phyloP scores from a whole-genome alignment of 2,888 invertebrate genomes.

The Nephrotoma flavescens region DNA sequence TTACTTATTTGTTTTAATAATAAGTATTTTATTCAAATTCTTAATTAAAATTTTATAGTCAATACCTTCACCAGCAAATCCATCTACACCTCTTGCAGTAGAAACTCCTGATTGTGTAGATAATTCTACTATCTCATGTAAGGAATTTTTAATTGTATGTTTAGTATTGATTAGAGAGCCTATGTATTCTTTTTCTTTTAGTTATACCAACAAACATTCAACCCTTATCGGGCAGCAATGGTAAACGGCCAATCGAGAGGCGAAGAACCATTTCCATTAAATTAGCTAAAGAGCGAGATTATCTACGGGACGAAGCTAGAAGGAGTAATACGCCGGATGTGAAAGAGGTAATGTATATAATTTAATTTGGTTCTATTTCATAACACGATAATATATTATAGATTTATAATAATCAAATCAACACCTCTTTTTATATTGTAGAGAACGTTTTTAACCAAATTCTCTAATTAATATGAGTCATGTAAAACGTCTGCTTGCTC shows the following conservation, averaged over 20 bases:
- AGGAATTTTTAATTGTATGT: neutral
- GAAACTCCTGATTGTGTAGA: neutral
- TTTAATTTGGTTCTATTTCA: neutral
- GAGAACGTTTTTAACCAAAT: no score
- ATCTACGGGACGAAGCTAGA: constrained; percentile 24
- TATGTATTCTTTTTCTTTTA: neutral
- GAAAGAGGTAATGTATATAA: constrained; percentile 26
- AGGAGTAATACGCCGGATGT: constrained; percentile 38
- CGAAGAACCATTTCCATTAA: constrained; percentile 29
- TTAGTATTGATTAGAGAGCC: neutral
- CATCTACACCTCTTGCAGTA: constrained; percentile 16
- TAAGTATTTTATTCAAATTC: constrained; percentile 1
- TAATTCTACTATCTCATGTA: neutral
- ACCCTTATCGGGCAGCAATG: neutral
- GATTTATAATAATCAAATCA: no score
- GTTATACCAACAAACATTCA: neutral
- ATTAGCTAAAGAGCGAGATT: constrained; percentile 17
- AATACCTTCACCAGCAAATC: constrained; percentile 27
- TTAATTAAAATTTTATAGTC: constrained; percentile 17
- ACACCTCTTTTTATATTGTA: no score
- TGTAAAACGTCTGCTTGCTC: no score
- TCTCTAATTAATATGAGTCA: no score
- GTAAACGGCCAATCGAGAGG: constrained; percentile 18
- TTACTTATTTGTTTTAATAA: neutral
- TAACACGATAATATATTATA: no score